These are phyloP conservation scores for Pseudomyrmex pallidus DNA, from an alignment of 1,140 invertebrate species.

Conservation along the genomic window DNA sequence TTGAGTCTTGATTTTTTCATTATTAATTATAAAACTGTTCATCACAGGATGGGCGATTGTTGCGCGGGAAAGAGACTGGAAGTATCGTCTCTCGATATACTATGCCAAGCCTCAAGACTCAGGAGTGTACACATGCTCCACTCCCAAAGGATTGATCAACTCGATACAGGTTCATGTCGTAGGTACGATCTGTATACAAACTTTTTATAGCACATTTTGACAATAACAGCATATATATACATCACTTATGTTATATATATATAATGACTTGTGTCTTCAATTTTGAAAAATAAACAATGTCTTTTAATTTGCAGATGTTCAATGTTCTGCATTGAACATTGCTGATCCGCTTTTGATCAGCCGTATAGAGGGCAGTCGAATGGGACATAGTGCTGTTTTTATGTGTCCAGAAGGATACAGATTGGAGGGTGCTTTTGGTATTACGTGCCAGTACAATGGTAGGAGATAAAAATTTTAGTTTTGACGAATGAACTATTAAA, in stretches of 20 bases:
- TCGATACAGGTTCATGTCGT: slow-evolving; percentile 91
- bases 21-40: slow-evolving; percentile 1
- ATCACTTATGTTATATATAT: too few species aligned
- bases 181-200: slow-evolving; percentile 86
- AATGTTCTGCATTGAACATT: slow-evolving; percentile 85
- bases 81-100: slow-evolving; percentile 93
- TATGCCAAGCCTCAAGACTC: slow-evolving; percentile 93
- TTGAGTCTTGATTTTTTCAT: background rate
- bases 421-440: slow-evolving; percentile 88
- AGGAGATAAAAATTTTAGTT: slow-evolving; percentile 60
- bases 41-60: slow-evolving; percentile 91
- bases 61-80: slow-evolving; percentile 90
- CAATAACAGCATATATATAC: too few species aligned
- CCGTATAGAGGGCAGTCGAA: slow-evolving; percentile 88
- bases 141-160: slow-evolving; percentile 92
- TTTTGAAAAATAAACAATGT: background rate
- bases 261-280: background rate
- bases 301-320: slow-evolving; percentile 86
- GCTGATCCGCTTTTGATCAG: slow-evolving; percentile 85
- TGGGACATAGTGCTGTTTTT: slow-evolving; percentile 89
- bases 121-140: slow-evolving; percentile 93
- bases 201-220: too few species aligned
- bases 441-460: slow-evolving; percentile 92
- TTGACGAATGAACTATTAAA: background rate
- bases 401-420: slow-evolving; percentile 90